phyloP scores from a whole-genome alignment of 2,797 vertebrate genomes.

The Intellagama lesueurii region DNA sequence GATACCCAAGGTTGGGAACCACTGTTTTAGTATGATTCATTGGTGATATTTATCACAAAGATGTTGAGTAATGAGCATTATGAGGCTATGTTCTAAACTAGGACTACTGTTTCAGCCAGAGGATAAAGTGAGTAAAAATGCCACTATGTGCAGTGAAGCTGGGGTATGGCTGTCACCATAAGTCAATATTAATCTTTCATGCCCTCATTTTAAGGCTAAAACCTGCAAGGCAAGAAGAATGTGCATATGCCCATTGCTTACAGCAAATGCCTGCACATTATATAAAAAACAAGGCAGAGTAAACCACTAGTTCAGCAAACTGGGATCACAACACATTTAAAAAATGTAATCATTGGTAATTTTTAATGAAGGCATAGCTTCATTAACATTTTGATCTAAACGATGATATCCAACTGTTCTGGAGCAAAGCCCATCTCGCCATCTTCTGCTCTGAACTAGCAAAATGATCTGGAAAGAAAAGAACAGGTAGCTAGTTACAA shows the following conservation, averaged over 20 bases:
- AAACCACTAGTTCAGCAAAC: slow-evolving; percentile 64
- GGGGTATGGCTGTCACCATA: slow-evolving; percentile 55
- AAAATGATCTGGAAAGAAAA: slow-evolving; percentile 85
- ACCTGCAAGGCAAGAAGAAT: slow-evolving; percentile 70
- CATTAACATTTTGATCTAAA: slow-evolving; percentile 92
- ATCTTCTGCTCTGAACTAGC: slow-evolving; percentile 90
- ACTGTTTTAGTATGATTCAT: slow-evolving; percentile 57
- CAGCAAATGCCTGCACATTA: slow-evolving; percentile 64
- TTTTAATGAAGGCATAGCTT: slow-evolving; percentile 96
- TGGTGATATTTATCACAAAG: slow-evolving; percentile 50
- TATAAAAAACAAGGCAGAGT: slow-evolving; percentile 72
- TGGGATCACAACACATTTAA: slow-evolving; percentile 77
- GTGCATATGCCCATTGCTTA: slow-evolving; percentile 65
- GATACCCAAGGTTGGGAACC: too few species aligned
- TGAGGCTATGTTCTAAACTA: slow-evolving; percentile 55
- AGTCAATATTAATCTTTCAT: slow-evolving; percentile 59
- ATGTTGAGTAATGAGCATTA: slow-evolving; percentile 56
- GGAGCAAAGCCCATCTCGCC: slow-evolving; percentile 92
- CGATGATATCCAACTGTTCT: slow-evolving; percentile 90
- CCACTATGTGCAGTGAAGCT: slow-evolving; percentile 61
- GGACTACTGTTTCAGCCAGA: slow-evolving; percentile 64
- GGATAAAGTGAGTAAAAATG: slow-evolving; percentile 51
- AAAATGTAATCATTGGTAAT: slow-evolving; percentile 95
- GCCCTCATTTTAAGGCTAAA: slow-evolving; percentile 65
- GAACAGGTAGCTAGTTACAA: background rate